Conservation (phyloP, 2,888 invertebrate genomes). For the Cephus spinipes region DNA sequence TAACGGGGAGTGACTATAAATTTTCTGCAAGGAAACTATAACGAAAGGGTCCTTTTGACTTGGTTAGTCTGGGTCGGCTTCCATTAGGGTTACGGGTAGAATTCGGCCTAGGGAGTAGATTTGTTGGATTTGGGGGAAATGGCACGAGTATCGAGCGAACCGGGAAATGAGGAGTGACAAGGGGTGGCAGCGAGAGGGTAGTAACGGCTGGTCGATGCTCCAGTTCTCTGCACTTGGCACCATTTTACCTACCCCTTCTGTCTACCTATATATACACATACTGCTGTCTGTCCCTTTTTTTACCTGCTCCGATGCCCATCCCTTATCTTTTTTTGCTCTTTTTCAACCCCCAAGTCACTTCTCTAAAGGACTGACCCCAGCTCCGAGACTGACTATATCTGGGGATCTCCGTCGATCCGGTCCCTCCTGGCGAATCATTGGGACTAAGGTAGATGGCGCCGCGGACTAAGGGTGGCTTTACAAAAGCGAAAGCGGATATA, state of each 20-base stretch:
- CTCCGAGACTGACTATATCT: background rate
- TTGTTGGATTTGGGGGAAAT: slow-evolving; percentile 28
- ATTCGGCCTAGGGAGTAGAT: background rate
- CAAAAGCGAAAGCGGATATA: background rate
- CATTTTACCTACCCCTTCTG: slow-evolving; percentile 45
- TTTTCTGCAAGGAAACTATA: background rate
- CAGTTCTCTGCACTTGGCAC: slow-evolving; percentile 57
- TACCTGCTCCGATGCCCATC: background rate
- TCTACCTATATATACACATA: background rate
- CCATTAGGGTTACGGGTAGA: background rate
- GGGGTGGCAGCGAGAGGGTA: slow-evolving; percentile 17
- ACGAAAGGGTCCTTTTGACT: background rate
- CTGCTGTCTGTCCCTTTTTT: slow-evolving; percentile 32
- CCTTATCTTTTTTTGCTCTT: background rate
- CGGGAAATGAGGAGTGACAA: background rate
- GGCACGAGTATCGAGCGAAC: slow-evolving; percentile 36
- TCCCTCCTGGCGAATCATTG: background rate
- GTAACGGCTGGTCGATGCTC: slow-evolving; percentile 54
- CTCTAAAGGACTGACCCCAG: background rate
- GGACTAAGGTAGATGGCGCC: background rate
- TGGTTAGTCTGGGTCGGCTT: background rate
- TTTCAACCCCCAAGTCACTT: slow-evolving; percentile 23
- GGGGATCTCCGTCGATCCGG: background rate
- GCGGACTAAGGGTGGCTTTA: background rate
- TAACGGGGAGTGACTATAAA: background rate